Conservation (phyloP, 1,140 invertebrate genomes). For the Cotesia glomerata region DNA sequence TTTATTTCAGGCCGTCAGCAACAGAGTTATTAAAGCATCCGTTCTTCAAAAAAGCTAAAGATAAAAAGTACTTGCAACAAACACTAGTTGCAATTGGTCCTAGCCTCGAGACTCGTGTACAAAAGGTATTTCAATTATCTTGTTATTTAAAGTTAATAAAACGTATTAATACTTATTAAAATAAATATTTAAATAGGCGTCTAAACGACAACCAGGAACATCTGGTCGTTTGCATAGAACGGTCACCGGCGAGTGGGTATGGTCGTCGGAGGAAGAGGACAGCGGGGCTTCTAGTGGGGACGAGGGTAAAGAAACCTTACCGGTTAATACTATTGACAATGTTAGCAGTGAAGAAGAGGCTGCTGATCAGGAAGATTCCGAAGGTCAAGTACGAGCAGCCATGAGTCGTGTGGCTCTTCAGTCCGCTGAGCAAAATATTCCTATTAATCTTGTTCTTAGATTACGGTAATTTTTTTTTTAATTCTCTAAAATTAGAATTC, state of each 20-base stretch:
- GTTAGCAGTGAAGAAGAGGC: conserved; percentile 58
- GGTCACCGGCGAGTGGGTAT: conserved; percentile 97
- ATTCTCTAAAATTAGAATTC: too few species aligned
- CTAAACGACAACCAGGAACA: conserved; percentile 84
- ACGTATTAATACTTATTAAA: neutral
- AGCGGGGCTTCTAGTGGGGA: conserved; percentile 65
- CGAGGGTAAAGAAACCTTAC: conserved; percentile 59
- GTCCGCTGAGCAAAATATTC: conserved; percentile 55
- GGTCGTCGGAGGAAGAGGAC: conserved; percentile 89
- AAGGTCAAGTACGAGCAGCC: conserved; percentile 47
- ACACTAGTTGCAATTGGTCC: conserved; percentile 86
- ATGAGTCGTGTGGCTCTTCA: conserved; percentile 46
- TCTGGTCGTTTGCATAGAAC: conserved; percentile 92
- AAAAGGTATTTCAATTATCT: conserved; percentile 71
- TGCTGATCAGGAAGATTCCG: conserved; percentile 51
- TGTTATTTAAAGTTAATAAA: neutral
- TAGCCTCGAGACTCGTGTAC: conserved; percentile 85
- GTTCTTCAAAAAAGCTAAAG: conserved; percentile 99
- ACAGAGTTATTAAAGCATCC: conserved; percentile 97
- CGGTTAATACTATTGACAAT: conserved; percentile 59
- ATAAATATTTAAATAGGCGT: conserved; percentile 63
- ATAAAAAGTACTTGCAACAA: conserved; percentile 92
- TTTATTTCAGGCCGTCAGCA: conserved; percentile 78
- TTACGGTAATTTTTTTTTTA: conserved; percentile 67
- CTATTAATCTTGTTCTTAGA: conserved; percentile 80